Percentiles rank a stretch among this genome's conserved stretches.
These are phyloP conservation scores for Lottia gigantea DNA, from an alignment of 2,888 invertebrate species.

Conservation along the genomic window DNA sequence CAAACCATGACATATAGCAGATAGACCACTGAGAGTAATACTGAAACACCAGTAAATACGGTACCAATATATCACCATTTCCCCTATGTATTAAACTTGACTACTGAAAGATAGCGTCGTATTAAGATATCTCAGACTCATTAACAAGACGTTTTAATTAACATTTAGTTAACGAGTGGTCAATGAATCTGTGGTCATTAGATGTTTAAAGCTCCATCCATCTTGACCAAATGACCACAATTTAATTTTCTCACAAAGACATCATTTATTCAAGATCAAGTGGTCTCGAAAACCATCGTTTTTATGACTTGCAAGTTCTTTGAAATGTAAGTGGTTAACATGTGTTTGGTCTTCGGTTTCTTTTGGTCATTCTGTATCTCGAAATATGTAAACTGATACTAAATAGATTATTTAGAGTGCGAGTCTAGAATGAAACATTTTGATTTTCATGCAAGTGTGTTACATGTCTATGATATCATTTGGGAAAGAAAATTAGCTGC, in stretches of 20 bases:
- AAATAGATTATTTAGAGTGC: no score
- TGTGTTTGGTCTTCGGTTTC: not conserved
- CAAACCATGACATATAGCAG: slow-evolving; percentile 5
- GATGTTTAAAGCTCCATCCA: not conserved
- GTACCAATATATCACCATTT: slow-evolving; percentile 4
- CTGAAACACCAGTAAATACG: not conserved
- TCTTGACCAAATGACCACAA: slow-evolving; percentile 1
- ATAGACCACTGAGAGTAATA: not conserved
- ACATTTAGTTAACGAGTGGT: slow-evolving; percentile 5
- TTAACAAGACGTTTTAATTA: slow-evolving; percentile 11
- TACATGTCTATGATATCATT: no score
- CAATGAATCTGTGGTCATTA: not conserved
- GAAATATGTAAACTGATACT: not conserved
- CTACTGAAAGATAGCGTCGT: not conserved
- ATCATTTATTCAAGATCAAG: not conserved
- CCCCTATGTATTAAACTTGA: no score
- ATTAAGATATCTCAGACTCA: slow-evolving; percentile 1
- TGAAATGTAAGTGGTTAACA: slow-evolving; percentile 4
- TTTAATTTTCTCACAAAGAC: not conserved
- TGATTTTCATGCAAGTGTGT: no score
- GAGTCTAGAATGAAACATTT: no score
- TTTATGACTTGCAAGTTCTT: not conserved
- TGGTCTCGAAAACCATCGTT: not conserved
- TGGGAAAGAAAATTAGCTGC: no score
- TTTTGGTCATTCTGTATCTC: not conserved